Conservation (phyloP, 2,797 vertebrate genomes). For the Brachymystax lenok region DNA sequence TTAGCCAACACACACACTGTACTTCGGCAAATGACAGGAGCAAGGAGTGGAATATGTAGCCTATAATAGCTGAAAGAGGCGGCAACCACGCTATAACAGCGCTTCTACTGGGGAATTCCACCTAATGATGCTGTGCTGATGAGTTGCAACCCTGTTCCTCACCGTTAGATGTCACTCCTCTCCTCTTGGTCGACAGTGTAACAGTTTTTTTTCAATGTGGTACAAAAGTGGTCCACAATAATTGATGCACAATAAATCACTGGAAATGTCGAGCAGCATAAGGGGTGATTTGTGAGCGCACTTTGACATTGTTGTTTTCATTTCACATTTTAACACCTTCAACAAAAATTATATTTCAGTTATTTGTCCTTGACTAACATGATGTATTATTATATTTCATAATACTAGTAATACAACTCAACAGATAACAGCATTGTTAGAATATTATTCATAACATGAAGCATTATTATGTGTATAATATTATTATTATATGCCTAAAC, state of each 20-base stretch:
- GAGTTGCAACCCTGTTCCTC: not conserved
- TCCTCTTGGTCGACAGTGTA: not conserved
- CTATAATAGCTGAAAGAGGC: not conserved
- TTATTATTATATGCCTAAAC: not conserved
- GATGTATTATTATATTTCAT: not conserved
- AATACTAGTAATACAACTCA: not conserved
- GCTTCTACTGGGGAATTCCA: not conserved
- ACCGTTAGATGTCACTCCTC: slow-evolving; percentile 23
- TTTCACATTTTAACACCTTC: not conserved
- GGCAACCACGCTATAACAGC: not conserved
- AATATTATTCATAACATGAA: not conserved
- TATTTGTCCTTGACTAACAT: not conserved
- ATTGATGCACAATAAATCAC: not conserved
- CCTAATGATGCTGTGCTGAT: not conserved
- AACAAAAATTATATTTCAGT: not conserved
- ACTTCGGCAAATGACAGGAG: too few species aligned
- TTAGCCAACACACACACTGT: too few species aligned
- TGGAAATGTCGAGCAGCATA: not conserved
- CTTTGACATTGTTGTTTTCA: not conserved
- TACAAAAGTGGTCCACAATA: not conserved
- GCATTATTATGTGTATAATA: not conserved
- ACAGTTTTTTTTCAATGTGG: not conserved
- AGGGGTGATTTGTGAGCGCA: not conserved
- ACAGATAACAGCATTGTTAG: not conserved
- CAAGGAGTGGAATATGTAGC: not conserved